phyloP scores from a whole-genome alignment of 2,888 invertebrate genomes.

The Mythimna loreyi region DNA sequence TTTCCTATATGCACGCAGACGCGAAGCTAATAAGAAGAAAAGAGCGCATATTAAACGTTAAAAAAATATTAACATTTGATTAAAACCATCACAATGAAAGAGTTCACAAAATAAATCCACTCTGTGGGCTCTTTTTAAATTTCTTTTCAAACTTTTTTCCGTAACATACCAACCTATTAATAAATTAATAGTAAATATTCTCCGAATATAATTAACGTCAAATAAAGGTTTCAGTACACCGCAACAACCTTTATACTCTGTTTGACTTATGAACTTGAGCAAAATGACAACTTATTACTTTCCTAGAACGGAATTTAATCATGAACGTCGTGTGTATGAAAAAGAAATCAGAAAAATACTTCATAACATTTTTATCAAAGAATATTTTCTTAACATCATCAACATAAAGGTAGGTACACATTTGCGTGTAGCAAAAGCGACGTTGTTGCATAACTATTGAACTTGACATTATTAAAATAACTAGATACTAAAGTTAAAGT shows the following conservation, averaged over 20 bases:
- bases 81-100: neutral
- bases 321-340: constrained; percentile 23
- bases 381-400: constrained; percentile 26
- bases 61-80: too few relatives aligned
- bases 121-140: neutral
- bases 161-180: neutral
- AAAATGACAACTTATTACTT: constrained; percentile 25
- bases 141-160: neutral
- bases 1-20: too few relatives aligned
- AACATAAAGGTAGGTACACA: constrained; percentile 11
- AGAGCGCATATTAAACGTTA: too few relatives aligned
- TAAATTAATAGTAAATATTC: neutral
- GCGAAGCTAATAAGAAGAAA: too few relatives aligned
- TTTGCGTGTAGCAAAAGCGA: neutral
- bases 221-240: constrained; percentile 1
- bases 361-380: constrained; percentile 29
- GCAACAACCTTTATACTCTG: constrained; percentile 7
- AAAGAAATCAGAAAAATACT: constrained; percentile 34
- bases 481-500: too few relatives aligned
- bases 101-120: neutral
- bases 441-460: too few relatives aligned
- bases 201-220: constrained; percentile 16
- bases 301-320: constrained; percentile 40
- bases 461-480: too few relatives aligned
- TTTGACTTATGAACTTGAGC: constrained; percentile 30